These are phyloP conservation scores for Penaeus vannamei DNA, from an alignment of 1,140 invertebrate genomes.

Conservation along the genomic window DNA sequence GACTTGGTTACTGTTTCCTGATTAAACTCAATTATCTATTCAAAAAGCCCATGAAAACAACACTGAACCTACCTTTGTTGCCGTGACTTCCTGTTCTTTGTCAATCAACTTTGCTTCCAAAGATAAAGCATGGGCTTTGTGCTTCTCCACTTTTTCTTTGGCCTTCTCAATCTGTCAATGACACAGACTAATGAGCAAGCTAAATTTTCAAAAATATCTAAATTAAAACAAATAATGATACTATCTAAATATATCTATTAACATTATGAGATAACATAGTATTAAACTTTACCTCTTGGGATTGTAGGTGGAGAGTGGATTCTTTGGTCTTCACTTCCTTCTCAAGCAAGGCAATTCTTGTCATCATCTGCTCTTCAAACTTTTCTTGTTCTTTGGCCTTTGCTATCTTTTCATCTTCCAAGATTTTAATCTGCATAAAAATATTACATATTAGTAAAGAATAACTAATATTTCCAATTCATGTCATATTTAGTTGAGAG, in stretches of 20 bases:
- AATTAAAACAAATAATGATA: too few species aligned
- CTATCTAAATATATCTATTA: too few species aligned
- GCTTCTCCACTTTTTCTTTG: not conserved
- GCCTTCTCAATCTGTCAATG: slow-evolving; percentile 18
- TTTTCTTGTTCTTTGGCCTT: too few species aligned
- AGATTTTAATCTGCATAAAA: too few species aligned
- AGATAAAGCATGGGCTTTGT: not conserved
- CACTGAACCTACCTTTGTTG: slow-evolving; percentile 32
- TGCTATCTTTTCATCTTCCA: too few species aligned
- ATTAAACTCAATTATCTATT: not conserved
- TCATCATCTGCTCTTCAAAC: too few species aligned
- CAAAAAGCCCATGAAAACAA: too few species aligned
- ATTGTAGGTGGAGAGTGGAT: not conserved
- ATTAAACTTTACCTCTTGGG: not conserved
- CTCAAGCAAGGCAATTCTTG: too few species aligned
- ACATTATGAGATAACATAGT: not conserved
- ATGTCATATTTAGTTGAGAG: too few species aligned
- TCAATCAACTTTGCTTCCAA: slow-evolving; percentile 41
- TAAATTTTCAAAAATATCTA: too few species aligned
- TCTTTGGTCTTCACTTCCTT: slow-evolving; percentile 13
- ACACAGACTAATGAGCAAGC: not conserved
- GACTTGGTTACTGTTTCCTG: not conserved
- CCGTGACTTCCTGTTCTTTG: slow-evolving; percentile 21
- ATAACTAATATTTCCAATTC: too few species aligned
- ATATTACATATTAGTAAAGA: too few species aligned